Conservation (phyloP, 2,888 invertebrate species). For the Lepetodrilus schrolli region DNA sequence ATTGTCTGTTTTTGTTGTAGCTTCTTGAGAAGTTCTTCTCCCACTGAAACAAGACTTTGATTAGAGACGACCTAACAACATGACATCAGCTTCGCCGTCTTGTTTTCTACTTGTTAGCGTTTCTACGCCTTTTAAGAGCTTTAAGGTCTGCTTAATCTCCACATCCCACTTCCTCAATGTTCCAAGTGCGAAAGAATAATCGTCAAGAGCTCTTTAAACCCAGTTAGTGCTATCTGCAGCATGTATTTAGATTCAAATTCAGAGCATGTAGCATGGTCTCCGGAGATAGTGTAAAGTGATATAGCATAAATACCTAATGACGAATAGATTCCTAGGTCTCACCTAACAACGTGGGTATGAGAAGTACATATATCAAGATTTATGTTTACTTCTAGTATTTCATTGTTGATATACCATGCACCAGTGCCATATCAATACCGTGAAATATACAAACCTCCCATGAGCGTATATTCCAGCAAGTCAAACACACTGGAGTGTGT, state of each 20-base stretch:
- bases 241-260: background rate
- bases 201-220: background rate
- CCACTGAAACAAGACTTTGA: background rate
- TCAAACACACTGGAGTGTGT: no score
- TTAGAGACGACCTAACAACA: background rate
- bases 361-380: no score
- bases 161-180: background rate
- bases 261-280: background rate
- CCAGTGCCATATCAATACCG: no score
- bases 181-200: conserved; percentile 13
- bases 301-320: no score
- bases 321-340: no score
- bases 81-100: background rate
- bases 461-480: no score
- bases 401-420: no score
- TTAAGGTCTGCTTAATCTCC: conserved; percentile 13
- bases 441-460: no score
- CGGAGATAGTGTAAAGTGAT: no score
- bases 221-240: background rate
- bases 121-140: conserved; percentile 10
- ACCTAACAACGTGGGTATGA: no score
- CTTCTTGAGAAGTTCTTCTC: background rate
- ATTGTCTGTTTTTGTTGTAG: conserved; percentile 21
- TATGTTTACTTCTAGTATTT: no score
- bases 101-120: conserved; percentile 17